Base-by-base conservation (phyloP, 2,797 vertebrate species). In the Dromococcyx pavoninus region DNA sequence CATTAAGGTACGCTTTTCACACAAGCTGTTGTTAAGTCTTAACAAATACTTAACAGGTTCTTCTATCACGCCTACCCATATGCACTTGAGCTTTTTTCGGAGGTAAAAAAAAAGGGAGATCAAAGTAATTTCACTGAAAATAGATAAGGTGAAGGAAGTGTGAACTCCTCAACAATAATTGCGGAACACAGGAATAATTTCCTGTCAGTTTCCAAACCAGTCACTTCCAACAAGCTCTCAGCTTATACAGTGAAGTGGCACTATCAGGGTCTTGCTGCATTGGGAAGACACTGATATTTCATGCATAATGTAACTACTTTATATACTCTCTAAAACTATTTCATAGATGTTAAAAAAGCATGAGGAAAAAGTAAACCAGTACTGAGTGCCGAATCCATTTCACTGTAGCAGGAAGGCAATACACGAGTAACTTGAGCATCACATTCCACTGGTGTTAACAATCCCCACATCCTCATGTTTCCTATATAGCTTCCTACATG, bases 391-490 rank as follows among this genome's bases (percentile, higher is more conserved):
- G 3, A 86, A 9, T 27, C 23, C 17, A 27, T 48, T 25, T 64
- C 70, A 61, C 15, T 0, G 0, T 3, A 4, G 5, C 5, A 66
- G 17, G 9, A 93, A 78, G 56, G 19, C n/a, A 80, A 64, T 5
- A 9, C 18, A 24, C 4, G 41, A 64, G 2, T 6, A 67, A 24
- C 0, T 22, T 17, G 14, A 78, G 15, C 30, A 51, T 71, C 39
- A 56, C 4, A 30, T 35, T 56, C 50, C 17, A 6, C 28, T 4
- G 22, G 13, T 15, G 7, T 53, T 53, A 56, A 18, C 4, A 57
- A 53, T 21, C 8, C 11, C 27, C 24, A 3, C 0, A 0, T 56
- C 39, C 61, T 71, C 25, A 54, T 1, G 0, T 33, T 74, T 67
- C 61, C 35, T 23, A 9, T 13, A 13, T 3, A 44, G 13, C 10